A percentile compares a stretch with the other conserved stretches of the same genome.
Conservation (phyloP, 2,888 invertebrate genomes). For the Dione juno region DNA sequence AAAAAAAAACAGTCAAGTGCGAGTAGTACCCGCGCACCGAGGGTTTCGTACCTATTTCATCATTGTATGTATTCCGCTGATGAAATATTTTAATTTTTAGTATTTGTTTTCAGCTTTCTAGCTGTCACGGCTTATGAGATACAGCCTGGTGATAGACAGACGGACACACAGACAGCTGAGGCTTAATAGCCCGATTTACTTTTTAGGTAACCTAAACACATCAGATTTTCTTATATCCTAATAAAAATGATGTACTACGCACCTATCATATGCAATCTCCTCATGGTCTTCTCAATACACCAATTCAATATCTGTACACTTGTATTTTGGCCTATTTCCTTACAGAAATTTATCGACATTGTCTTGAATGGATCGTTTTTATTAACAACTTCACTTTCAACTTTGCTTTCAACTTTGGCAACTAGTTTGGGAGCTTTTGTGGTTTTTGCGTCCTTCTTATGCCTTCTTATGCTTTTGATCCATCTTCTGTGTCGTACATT, state of each 20-base stretch:
- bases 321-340: constrained; percentile 64
- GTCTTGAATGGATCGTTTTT: constrained; percentile 59
- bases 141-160: too few species aligned
- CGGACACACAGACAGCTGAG: too few species aligned
- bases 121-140: too few species aligned
- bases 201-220: too few species aligned
- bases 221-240: too few species aligned
- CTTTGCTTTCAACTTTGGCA: background rate
- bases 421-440: background rate
- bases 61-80: too few species aligned
- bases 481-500: constrained; percentile 61
- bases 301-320: constrained; percentile 61
- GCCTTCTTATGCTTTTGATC: constrained; percentile 51
- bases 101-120: too few species aligned
- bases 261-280: constrained; percentile 67
- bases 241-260: constrained; percentile 48
- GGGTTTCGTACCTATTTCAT: too few species aligned
- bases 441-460: constrained; percentile 8
- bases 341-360: constrained; percentile 73
- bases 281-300: constrained; percentile 73
- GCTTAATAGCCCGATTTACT: too few species aligned
- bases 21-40: too few species aligned
- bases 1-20: too few species aligned
- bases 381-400: constrained; percentile 42
- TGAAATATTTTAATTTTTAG: too few species aligned